Evolutionary conservation across 2,113 vertebrate genomes (phyloP), one percentile per base, ranked within the genome.

Genomic region (Pachycephala philippinensis): DNA sequence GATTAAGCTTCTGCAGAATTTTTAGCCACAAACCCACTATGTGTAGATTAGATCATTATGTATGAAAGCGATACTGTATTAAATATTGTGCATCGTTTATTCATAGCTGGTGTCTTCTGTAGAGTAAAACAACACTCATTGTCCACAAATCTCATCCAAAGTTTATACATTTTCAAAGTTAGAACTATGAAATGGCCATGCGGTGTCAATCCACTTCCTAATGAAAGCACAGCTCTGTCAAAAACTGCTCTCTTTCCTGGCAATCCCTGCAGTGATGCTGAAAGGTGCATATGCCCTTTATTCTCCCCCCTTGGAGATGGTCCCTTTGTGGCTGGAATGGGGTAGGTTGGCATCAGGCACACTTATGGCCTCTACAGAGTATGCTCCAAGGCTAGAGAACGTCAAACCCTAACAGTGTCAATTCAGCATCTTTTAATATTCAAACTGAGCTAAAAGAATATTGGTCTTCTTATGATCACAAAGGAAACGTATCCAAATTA

Each of bases 281-380:
- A 80, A 90, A 90, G 27, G 54, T 40, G n/a, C 24, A 64, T 15
- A 57, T 37, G 92, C 61, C 82, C 82, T 87, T 96, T 85, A 61
- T 79, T 66, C 37, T 78, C 84, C 83, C 56, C 33, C 54, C 77
- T 83, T 70, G 71, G 81, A 91, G 65, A 72, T 89, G 89, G 93
- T 97, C 96, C 96, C 90, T 96, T 96, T 96, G 47, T 16, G 23
- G 92, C 54, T 93, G 82, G 84, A 91, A 90, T 68, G 52, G 85
- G 60, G 22, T 80, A 84, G 35, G 13, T 1, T 84, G 56, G 79
- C 83, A 90, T 71, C 40, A 80, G 74, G 78, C 63, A 94, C 60
- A 17, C 47, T 61, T 89, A 54, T 1, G 45, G 63, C 85, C 70
- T 72, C 92, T 76, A 44, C 17, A 85, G 37, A 86, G 45, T 60